Percentiles rank a stretch among this genome's conserved stretches.
Conservation (phyloP, 2,797 vertebrate genomes). For the Etheostoma perlongum region DNA sequence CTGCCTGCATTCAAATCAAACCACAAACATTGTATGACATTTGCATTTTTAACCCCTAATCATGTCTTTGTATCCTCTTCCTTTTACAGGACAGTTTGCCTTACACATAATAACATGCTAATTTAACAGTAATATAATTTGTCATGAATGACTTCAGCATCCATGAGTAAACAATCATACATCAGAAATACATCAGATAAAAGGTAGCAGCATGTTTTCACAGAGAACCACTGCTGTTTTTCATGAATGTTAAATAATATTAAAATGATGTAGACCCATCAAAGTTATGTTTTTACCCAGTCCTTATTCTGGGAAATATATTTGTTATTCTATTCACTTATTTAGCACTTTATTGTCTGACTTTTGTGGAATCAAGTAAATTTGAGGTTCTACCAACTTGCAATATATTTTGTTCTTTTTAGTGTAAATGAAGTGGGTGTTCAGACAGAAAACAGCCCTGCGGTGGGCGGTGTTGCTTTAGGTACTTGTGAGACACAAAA, state of each 20-base stretch:
- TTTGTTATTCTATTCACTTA: background rate
- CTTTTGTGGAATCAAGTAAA: background rate
- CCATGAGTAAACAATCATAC: background rate
- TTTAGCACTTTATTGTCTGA: background rate
- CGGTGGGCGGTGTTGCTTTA: background rate
- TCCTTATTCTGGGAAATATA: too few species aligned
- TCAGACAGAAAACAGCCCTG: background rate
- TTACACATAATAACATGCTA: constrained; percentile 20
- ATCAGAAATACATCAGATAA: background rate
- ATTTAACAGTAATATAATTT: background rate
- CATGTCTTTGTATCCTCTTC: background rate
- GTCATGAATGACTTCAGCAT: background rate
- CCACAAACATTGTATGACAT: constrained; percentile 17
- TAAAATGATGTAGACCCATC: too few species aligned
- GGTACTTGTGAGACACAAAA: background rate
- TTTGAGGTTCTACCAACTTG: background rate
- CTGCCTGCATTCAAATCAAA: constrained; percentile 43
- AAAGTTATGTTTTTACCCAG: background rate
- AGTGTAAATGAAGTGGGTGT: constrained; percentile 4
- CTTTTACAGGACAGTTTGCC: background rate
- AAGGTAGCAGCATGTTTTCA: background rate
- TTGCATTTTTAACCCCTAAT: constrained; percentile 35
- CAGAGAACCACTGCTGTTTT: background rate
- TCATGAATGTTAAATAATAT: constrained; percentile 6
- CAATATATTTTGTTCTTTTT: background rate